A percentile compares a stretch with the other conserved stretches of the same genome.
phyloP scores from a whole-genome alignment of 2,888 invertebrate genomes.

The Epicampocera succincta region DNA sequence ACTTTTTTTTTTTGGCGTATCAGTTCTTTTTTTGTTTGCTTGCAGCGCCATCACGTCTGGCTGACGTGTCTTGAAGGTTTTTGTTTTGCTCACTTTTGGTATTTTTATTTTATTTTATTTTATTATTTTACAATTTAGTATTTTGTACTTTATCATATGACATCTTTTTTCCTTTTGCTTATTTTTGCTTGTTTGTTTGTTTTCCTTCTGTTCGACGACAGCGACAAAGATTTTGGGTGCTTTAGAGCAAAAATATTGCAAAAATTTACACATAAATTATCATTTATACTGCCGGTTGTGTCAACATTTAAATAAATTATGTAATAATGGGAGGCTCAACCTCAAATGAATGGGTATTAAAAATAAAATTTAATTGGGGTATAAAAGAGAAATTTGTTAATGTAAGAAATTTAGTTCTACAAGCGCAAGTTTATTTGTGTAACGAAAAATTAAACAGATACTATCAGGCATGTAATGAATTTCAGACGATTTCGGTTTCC shows the following conservation, averaged over 20 bases:
- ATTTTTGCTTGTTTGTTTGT: background rate
- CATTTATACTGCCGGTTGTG: constrained; percentile 61
- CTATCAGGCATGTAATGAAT: too few species aligned
- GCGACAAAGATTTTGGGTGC: constrained; percentile 35
- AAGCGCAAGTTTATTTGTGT: too few species aligned
- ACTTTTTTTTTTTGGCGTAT: constrained; percentile 42
- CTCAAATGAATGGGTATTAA: constrained; percentile 16
- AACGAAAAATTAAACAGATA: too few species aligned
- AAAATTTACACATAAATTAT: constrained; percentile 67
- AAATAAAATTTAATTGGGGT: constrained; percentile 9
- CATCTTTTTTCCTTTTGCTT: constrained; percentile 14
- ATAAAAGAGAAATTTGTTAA: constrained; percentile 6
- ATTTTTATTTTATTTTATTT: constrained; percentile 48
- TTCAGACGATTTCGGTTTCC: too few species aligned
- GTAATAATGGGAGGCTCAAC: constrained; percentile 29
- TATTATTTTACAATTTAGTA: constrained; percentile 60
- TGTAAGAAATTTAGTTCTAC: too few species aligned
- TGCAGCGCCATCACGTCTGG: constrained; percentile 74
- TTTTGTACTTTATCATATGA: constrained; percentile 31
- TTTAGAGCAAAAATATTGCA: constrained; percentile 46
- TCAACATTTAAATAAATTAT: constrained; percentile 54
- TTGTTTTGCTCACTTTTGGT: constrained; percentile 36
- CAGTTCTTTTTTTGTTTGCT: constrained; percentile 22
- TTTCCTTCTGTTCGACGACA: constrained; percentile 11
- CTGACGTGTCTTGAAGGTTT: constrained; percentile 70